Evolutionary conservation across 2,888 invertebrate genomes (phyloP).

Genomic region (Stenodema calcarata): DNA sequence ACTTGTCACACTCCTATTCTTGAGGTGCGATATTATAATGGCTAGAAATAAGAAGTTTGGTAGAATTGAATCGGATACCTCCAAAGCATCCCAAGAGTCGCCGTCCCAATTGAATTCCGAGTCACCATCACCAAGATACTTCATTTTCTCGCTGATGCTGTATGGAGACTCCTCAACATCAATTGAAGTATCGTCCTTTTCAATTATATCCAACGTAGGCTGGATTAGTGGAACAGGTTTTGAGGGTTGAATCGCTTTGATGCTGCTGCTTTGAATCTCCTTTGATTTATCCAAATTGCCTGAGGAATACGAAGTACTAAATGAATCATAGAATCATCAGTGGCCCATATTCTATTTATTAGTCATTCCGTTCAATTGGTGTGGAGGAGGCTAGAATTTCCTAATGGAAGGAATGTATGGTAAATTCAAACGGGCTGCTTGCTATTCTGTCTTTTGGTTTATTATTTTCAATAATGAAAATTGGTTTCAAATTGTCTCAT

Average conservation of each 20-base stretch:
- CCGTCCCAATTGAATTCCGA: constrained; percentile 50
- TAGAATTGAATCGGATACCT: constrained; percentile 13
- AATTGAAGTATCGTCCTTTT: neutral
- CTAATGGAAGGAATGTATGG: too few species aligned
- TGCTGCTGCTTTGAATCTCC: neutral
- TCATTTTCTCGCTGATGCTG: constrained; percentile 9
- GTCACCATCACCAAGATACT: neutral
- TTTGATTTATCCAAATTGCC: neutral
- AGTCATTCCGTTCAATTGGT: too few species aligned
- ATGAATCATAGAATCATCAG: too few species aligned
- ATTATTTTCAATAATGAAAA: too few species aligned
- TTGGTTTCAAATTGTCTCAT: too few species aligned
- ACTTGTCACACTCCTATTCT: too few species aligned
- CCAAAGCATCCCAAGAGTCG: constrained; percentile 22
- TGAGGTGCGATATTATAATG: too few species aligned
- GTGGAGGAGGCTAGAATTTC: too few species aligned
- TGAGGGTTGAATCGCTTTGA: neutral
- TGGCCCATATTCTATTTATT: too few species aligned
- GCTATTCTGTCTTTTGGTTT: too few species aligned
- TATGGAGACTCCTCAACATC: neutral
- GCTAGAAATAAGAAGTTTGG: neutral
- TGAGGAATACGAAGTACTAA: neutral
- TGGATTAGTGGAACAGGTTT: neutral
- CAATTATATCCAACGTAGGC: neutral
- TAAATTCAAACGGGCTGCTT: too few species aligned